Evolutionary conservation across 1,140 invertebrate genomes (phyloP).

Genomic region (Mizuhopecten yessoensis): DNA sequence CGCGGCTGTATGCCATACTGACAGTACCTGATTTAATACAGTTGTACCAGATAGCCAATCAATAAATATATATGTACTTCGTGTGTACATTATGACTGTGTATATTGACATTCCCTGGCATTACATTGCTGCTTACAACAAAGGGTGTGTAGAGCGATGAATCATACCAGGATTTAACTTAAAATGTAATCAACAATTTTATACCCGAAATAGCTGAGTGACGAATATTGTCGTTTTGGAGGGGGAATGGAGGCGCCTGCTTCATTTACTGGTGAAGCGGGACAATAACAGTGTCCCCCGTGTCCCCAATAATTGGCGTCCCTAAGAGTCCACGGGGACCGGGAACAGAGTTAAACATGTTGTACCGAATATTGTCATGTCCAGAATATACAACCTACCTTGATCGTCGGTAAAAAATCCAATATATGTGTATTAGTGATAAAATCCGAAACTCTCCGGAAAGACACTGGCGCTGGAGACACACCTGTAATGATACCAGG

Average conservation of each 20-base stretch:
- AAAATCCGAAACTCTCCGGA: neutral
- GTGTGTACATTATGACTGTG: slow-evolving; percentile 10
- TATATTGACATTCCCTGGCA: neutral
- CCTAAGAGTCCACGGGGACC: neutral
- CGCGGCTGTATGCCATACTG: neutral
- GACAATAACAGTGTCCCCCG: neutral
- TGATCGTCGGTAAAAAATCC: neutral
- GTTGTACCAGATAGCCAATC: neutral
- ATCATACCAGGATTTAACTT: neutral
- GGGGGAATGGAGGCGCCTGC: neutral
- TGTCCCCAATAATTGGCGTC: neutral
- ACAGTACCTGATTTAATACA: too few relatives aligned
- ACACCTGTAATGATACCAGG: slow-evolving; percentile 12
- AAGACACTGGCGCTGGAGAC: neutral
- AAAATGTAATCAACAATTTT: neutral
- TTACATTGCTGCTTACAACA: neutral
- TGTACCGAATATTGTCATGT: neutral
- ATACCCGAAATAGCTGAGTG: neutral
- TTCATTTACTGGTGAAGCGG: neutral
- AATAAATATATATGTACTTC: neutral
- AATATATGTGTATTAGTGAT: neutral
- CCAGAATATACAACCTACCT: slow-evolving; percentile 29
- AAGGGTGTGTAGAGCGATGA: neutral
- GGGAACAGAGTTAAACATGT: neutral
- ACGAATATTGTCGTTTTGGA: neutral